Percentiles rank a stretch among this genome's conserved stretches.
Evolutionary conservation across 2,797 vertebrate genomes (phyloP).

Genomic region (Pagetopsis macropterus): DNA sequence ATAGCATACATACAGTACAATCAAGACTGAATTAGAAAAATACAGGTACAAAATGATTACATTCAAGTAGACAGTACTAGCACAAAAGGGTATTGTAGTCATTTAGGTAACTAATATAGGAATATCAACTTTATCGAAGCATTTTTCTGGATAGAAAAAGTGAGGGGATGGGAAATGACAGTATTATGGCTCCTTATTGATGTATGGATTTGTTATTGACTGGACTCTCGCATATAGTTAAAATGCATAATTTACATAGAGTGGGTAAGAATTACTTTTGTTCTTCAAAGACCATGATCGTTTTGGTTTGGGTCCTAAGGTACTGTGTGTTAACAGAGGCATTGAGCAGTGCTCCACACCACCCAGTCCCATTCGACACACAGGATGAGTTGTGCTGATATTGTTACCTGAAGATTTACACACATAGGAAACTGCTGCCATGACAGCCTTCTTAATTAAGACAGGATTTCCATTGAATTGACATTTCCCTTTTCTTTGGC

Average conservation of each 20-base stretch:
- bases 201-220: constrained; percentile 71
- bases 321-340: constrained; percentile 83
- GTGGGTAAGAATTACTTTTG: constrained; percentile 68
- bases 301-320: constrained; percentile 87
- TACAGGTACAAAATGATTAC: constrained; percentile 91
- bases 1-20: constrained; percentile 83
- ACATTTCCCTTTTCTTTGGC: constrained; percentile 85
- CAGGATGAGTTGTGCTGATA: constrained; percentile 92
- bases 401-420: constrained; percentile 94
- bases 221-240: constrained; percentile 68
- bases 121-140: constrained; percentile 84
- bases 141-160: constrained; percentile 84
- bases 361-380: constrained; percentile 78
- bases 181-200: constrained; percentile 76
- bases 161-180: constrained; percentile 63
- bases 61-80: constrained; percentile 90
- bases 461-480: constrained; percentile 72
- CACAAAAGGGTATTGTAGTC: constrained; percentile 86
- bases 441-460: constrained; percentile 72
- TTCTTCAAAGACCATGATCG: constrained; percentile 72
- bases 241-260: constrained; percentile 72
- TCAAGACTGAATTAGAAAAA: constrained; percentile 90
- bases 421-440: constrained; percentile 81
- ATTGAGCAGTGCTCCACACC: constrained; percentile 73
- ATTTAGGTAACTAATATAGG: constrained; percentile 85